These are phyloP conservation scores for Chelonus insularis DNA, from an alignment of 1,140 invertebrate species.

Conservation along the genomic window DNA sequence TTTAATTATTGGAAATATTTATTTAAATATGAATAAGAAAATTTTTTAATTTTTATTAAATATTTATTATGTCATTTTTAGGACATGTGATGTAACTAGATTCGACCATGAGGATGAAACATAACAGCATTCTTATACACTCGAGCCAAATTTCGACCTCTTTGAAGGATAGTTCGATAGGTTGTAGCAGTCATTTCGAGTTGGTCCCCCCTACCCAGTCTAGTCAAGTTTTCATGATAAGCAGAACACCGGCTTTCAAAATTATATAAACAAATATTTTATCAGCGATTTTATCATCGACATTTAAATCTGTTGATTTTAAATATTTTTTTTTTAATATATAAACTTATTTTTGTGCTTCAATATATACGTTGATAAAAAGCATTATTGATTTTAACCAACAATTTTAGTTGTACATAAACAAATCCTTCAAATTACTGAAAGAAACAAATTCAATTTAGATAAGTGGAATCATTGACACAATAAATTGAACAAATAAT, in stretches of 20 bases:
- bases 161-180: slow-evolving; percentile 3
- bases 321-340: too few relatives aligned
- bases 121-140: slow-evolving; percentile 15
- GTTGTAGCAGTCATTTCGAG: background rate
- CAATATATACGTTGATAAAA: too few relatives aligned
- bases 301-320: too few relatives aligned
- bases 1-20: background rate
- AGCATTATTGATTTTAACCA: too few relatives aligned
- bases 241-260: background rate
- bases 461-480: too few relatives aligned
- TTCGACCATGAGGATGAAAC: slow-evolving; percentile 20
- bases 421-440: too few relatives aligned
- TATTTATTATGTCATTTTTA: background rate
- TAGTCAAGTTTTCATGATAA: background rate
- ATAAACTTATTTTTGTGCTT: too few relatives aligned
- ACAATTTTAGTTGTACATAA: too few relatives aligned
- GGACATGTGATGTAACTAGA: slow-evolving; percentile 21
- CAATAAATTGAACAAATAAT: background rate
- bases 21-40: background rate
- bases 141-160: slow-evolving; percentile 7
- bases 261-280: too few relatives aligned
- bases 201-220: background rate
- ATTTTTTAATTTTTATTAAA: background rate
- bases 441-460: too few relatives aligned
- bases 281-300: too few relatives aligned